phyloP scores from a whole-genome alignment of 2,797 vertebrate species.

The Craterocephalus amniculus region DNA sequence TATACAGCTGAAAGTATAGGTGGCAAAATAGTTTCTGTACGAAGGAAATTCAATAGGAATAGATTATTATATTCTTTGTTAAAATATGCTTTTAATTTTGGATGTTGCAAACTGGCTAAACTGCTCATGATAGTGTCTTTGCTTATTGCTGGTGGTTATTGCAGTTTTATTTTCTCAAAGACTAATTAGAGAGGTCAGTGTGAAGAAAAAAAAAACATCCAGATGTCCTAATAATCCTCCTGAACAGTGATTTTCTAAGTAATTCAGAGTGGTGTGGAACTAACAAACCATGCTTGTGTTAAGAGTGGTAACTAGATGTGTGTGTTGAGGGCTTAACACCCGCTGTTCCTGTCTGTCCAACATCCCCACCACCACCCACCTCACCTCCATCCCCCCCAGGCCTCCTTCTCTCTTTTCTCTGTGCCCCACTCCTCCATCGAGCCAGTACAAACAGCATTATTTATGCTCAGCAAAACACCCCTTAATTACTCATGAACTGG shows the following conservation, averaged over 20 bases:
- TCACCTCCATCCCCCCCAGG: constrained; percentile 34
- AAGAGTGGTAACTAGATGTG: constrained; percentile 53
- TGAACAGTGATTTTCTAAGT: constrained; percentile 62
- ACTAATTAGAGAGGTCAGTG: constrained; percentile 44
- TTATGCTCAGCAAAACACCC: constrained; percentile 99
- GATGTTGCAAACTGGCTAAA: background rate
- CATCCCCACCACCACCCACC: constrained; percentile 49
- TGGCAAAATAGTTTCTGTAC: background rate
- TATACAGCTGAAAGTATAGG: background rate
- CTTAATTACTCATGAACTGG: constrained; percentile 99
- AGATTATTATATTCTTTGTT: background rate
- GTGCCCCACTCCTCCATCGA: constrained; percentile 87
- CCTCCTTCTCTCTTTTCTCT: constrained; percentile 64
- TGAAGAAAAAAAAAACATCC: constrained; percentile 25
- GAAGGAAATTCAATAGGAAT: background rate
- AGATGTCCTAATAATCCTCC: constrained; percentile 10
- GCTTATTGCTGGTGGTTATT: constrained; percentile 11
- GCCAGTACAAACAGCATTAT: constrained; percentile 99
- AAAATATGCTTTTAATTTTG: background rate
- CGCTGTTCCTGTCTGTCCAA: constrained; percentile 85
- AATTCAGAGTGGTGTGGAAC: constrained; percentile 53
- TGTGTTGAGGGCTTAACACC: constrained; percentile 83
- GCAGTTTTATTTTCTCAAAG: constrained; percentile 40
- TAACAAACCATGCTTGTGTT: constrained; percentile 55
- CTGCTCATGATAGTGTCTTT: background rate